A percentile compares a stretch with the other conserved stretches of the same genome.
Conservation (phyloP, 2,888 invertebrate species). For the Leptopilina syphax region DNA sequence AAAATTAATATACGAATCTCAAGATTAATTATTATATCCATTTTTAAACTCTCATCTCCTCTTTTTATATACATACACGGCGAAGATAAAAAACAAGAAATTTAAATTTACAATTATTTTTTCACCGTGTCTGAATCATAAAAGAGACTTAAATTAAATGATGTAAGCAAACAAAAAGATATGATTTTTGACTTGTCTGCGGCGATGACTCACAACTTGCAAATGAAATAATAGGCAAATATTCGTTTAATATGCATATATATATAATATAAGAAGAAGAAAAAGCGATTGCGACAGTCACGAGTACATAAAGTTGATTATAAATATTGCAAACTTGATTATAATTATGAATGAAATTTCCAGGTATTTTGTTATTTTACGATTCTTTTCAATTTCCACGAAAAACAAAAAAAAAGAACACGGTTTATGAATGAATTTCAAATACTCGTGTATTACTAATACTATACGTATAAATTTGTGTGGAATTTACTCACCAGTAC, state of each 20-base stretch:
- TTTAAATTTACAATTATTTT: background rate
- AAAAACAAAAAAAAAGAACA: constrained; percentile 39
- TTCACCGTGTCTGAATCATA: background rate
- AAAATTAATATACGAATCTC: no score
- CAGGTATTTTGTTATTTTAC: constrained; percentile 40
- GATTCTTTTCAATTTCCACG: constrained; percentile 49
- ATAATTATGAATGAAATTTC: constrained; percentile 11
- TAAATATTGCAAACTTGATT: constrained; percentile 41
- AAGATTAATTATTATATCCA: no score
- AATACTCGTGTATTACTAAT: constrained; percentile 8
- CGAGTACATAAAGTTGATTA: constrained; percentile 12
- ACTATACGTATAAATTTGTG: no score
- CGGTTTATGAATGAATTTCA: constrained; percentile 15
- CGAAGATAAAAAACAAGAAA: no score
- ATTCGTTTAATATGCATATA: background rate
- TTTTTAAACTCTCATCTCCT: no score
- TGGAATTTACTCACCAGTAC: background rate
- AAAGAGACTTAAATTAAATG: background rate
- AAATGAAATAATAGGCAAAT: constrained; percentile 55
- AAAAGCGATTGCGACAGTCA: background rate
- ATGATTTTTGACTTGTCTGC: constrained; percentile 44
- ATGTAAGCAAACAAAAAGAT: constrained; percentile 1
- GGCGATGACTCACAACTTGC: constrained; percentile 53
- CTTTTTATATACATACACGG: no score
- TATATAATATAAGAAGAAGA: background rate